Evolutionary conservation across 2,113 vertebrate genomes (phyloP).

Genomic region (Oncorhynchus keta): DNA sequence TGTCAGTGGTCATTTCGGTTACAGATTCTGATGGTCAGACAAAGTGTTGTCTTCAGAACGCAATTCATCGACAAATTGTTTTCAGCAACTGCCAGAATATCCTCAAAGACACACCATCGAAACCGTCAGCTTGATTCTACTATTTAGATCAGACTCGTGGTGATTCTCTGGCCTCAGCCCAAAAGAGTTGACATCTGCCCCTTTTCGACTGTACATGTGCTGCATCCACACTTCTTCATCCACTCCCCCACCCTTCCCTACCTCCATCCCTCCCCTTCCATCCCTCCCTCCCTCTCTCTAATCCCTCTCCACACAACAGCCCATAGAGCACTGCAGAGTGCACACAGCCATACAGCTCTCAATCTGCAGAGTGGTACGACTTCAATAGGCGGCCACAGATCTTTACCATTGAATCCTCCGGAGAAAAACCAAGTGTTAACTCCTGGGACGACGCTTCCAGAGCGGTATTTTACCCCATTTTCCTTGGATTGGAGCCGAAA

Average conservation of each 20-base stretch:
- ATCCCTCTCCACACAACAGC: constrained; percentile 71
- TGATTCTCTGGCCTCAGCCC: constrained; percentile 21
- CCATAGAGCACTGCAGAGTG: constrained; percentile 69
- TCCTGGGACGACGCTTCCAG: constrained; percentile 45
- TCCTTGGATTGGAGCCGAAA: constrained; percentile 59
- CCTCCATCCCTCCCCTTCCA: not conserved
- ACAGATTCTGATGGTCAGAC: too few relatives aligned
- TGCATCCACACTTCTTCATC: constrained; percentile 47
- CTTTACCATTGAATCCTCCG: constrained; percentile 58
- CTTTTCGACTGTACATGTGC: constrained; percentile 41
- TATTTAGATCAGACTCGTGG: constrained; percentile 19
- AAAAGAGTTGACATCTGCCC: constrained; percentile 53
- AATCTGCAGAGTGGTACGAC: constrained; percentile 52
- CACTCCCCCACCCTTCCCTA: constrained; percentile 17
- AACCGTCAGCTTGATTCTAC: constrained; percentile 6
- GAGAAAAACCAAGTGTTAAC: constrained; percentile 49
- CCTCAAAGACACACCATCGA: not conserved
- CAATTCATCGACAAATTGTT: constrained; percentile 2
- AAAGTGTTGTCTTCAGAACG: too few relatives aligned
- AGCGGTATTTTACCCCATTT: constrained; percentile 59
- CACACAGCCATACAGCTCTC: constrained; percentile 57
- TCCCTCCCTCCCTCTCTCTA: constrained; percentile 33
- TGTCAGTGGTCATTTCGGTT: too few relatives aligned
- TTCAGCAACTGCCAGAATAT: constrained; percentile 15
- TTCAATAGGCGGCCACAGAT: constrained; percentile 63